phyloP scores from a whole-genome alignment of 1,140 invertebrate species.

The Cotesia glomerata region DNA sequence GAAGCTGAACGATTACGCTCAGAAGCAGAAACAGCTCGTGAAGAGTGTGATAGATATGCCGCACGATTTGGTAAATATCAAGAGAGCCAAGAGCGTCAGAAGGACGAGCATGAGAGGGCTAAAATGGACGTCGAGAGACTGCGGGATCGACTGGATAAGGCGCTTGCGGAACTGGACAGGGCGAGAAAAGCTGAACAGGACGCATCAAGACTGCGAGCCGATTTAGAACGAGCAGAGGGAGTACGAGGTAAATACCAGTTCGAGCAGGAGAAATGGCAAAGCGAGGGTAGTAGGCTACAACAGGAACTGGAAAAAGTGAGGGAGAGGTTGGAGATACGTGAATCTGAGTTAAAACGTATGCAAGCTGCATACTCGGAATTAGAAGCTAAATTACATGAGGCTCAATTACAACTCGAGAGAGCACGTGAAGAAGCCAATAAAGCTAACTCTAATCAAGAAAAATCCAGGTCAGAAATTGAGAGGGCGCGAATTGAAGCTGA shows the following conservation, averaged over 20 bases:
- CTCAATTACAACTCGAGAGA: slow-evolving; percentile 79
- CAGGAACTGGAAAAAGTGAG: slow-evolving; percentile 75
- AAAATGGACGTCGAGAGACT: slow-evolving; percentile 84
- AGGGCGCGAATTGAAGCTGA: slow-evolving; percentile 83
- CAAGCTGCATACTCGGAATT: slow-evolving; percentile 71
- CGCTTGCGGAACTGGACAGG: slow-evolving; percentile 77
- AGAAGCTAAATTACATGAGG: slow-evolving; percentile 80
- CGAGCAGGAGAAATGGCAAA: slow-evolving; percentile 81
- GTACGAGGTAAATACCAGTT: slow-evolving; percentile 86
- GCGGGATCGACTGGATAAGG: slow-evolving; percentile 83
- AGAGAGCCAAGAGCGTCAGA: slow-evolving; percentile 74
- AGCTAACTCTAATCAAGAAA: slow-evolving; percentile 73
- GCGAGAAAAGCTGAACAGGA: slow-evolving; percentile 74
- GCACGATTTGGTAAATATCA: slow-evolving; percentile 79
- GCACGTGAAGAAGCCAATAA: slow-evolving; percentile 80
- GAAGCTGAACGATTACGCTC: slow-evolving; percentile 74
- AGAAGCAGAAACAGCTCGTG: slow-evolving; percentile 74
- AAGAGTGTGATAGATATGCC: slow-evolving; percentile 77
- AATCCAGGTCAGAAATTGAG: slow-evolving; percentile 78
- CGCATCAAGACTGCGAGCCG: slow-evolving; percentile 70
- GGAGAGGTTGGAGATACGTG: slow-evolving; percentile 75
- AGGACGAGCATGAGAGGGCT: slow-evolving; percentile 80
- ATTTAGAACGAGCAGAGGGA: slow-evolving; percentile 77
- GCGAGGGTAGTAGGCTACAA: slow-evolving; percentile 66
- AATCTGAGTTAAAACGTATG: slow-evolving; percentile 76